Base-by-base conservation (phyloP, 2,113 vertebrate genomes). In the Illadopsis cleaveri region DNA sequence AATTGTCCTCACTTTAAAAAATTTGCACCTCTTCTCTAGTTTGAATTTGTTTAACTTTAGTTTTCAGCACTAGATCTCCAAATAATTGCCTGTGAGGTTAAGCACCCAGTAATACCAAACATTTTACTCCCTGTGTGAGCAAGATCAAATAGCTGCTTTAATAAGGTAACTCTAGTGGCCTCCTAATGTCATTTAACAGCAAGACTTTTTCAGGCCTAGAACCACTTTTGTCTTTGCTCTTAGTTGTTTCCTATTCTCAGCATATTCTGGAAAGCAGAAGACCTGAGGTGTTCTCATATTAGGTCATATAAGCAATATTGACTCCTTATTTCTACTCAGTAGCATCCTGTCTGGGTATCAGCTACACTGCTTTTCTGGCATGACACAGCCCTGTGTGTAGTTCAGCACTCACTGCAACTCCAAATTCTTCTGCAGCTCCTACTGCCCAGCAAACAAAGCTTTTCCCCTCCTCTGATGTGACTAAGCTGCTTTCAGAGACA, bases 11-110 rank as follows among this genome's bases (percentile, higher is more conserved):
- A 53, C 40, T 83, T 86, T 7, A 12, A 81, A 94, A 93, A 95
- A 94, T 92, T 93, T 94, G 51, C 93, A 94, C 92, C 90, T 94
- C 90, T 88, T 64, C 48, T 64, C 40, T 25, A 62, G n/a, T 28
- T 58, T 40, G 68, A 86, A 62, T 90, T 96, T 96, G 93, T 96
- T 96, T 95, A 96, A 58, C 64, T 95, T 92, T 4, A 84, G 86
- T 86, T 96, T 97, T 96, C 94, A 96, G 85, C 93, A 76, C 92
- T 80, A 30, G 62, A 84, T 93, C 80, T 71, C 88, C 0, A 0
- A 44, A 40, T 83, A 92, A 94, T 70, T 93, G 82, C 79, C 76
- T 64, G 37, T 1, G 7, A 92, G 72, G 31, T 82, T 95, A 94
- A 95, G 77, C 89, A 90, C 80, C 64, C 51, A 76, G 11, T 96